Evolutionary conservation across 2,113 vertebrate genomes (phyloP), one percentile per base, ranked within the genome.

Genomic region (Onychostruthus taczanowskii): DNA sequence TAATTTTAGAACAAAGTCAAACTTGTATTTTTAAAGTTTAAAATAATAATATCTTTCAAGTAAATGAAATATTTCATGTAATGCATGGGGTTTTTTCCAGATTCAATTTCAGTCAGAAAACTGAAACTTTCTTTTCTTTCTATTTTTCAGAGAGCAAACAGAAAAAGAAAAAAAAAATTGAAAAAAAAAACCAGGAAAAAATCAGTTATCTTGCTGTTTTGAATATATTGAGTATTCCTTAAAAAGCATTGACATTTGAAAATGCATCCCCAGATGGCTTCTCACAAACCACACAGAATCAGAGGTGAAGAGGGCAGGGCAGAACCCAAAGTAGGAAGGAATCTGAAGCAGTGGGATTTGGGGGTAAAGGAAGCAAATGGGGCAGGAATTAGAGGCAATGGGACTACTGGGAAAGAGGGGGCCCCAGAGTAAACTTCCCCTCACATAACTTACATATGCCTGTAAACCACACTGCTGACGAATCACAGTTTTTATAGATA

Each of bases 401-500:
- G 50, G 55, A 50, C 75, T 73, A 72, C 72, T 63, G 83, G 73
- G 89, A 89, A 87, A 90, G 56, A 75, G 55, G 15, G n/a, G 50
- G 23, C 75, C 90, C 72, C 92, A 86, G 86, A 67, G 27, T 22
- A 81, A 95, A 74, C 64, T 92, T 90, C 86, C 63, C 76, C 21
- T 84, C 13, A 4, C 90, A 78, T 84, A 74, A 81, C 80, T 94
- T 73, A 62, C 61, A 89, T n/a, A 6, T 74, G 68, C 7, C 5
- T 81, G 68, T 72, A 92, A 96, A 81, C 86, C 69, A 88, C 88
- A 67, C 64, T 81, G 94, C 92, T 92, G 91, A 87, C 0, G 61
- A 93, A 78, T 78, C 90, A 12, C 64, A 16, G 72, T 55, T 94
- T 93, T 95, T 92, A 94, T 90, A 90, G 83, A 92, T 90, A 94